A percentile compares a stretch with the other conserved stretches of the same genome.
These are phyloP conservation scores for Omphaloscelis lunosa DNA, from an alignment of 2,888 invertebrate species.

Conservation along the genomic window DNA sequence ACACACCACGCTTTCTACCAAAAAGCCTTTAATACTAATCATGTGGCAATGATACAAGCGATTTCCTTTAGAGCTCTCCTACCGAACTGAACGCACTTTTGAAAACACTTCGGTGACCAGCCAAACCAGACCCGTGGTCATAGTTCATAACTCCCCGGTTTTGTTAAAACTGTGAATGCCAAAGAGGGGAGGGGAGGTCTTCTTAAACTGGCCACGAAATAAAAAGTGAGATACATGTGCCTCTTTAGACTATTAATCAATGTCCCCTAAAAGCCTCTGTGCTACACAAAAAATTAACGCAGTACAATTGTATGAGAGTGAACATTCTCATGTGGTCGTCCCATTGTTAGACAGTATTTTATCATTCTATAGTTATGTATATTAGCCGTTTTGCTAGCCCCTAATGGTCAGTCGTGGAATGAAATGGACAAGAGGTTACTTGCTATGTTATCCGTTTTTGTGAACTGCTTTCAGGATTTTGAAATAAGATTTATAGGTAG, in stretches of 20 bases:
- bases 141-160: constrained; percentile 47
- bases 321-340: constrained; percentile 60
- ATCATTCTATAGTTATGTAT: constrained; percentile 65
- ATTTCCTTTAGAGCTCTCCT: constrained; percentile 68
- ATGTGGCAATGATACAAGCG: constrained; percentile 74
- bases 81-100: constrained; percentile 69
- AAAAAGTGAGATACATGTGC: constrained; percentile 80
- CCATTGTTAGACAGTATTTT: constrained; percentile 61
- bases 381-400: constrained; percentile 64
- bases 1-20: constrained; percentile 41
- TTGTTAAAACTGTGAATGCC: constrained; percentile 42
- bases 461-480: constrained; percentile 33
- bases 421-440: constrained; percentile 49
- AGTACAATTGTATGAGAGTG: constrained; percentile 69
- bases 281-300: constrained; percentile 82
- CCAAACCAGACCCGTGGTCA: constrained; percentile 63
- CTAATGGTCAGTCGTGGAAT: constrained; percentile 56
- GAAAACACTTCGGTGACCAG: constrained; percentile 71
- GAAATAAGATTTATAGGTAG: constrained; percentile 43
- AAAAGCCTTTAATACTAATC: constrained; percentile 67
- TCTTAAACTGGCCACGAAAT: constrained; percentile 65
- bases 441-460: constrained; percentile 39
- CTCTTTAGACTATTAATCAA: constrained; percentile 85
- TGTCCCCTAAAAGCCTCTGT: constrained; percentile 85
- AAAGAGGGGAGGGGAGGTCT: constrained; percentile 62